Base-by-base conservation (phyloP, 53 echinoderm and acorn worm species). In the Zoroaster sp. region DNA sequence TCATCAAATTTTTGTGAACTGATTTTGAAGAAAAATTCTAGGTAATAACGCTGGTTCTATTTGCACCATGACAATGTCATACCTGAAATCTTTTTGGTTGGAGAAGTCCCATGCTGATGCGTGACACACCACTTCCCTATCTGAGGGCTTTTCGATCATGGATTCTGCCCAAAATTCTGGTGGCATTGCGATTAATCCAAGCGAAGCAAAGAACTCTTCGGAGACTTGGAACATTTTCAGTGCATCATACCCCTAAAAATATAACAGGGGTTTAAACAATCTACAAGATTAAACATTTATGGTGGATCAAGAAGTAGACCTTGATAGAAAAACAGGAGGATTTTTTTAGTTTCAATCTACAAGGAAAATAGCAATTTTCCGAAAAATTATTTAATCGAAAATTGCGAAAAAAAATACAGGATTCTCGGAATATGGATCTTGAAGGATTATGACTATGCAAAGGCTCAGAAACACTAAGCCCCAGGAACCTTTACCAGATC, bases 51-150 rank as follows among this genome's bases (percentile, higher is more conserved):
- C n/a, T n/a, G n/a, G n/a, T 40, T 70, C 15, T 13, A 35, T 13
- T 75, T 30, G 21, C 12, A 6, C 3, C 5, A 10, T 6, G 15
- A n/a, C n/a, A n/a, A n/a, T n/a, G n/a, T n/a, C n/a, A n/a, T 79
- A 94, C 96, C 96, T 94, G 73, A 96, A 96, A 54, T 96, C 96
- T 12, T 53, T 87, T 30, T 92, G 92, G 78, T 96, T 96, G 49
- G 54, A 92, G 89, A 96, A 96, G 90, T 96, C 96, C 94, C 94
- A 96, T 12, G 96, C 96, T 10, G 94, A 94, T 8, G 96, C 96
- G 69, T 96, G 96, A 72, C 96, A 96, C 17, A 96, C 96, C 13
- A 96, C 94, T n/a, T 94, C 89, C 72, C 94, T 90, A 35, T 92
- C 96, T 4, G 31, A 41, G 0, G 96, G 96, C 44, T 86, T 90